These are phyloP conservation scores for Candidula unifasciata DNA, from an alignment of 2,888 invertebrate genomes.

Conservation along the genomic window DNA sequence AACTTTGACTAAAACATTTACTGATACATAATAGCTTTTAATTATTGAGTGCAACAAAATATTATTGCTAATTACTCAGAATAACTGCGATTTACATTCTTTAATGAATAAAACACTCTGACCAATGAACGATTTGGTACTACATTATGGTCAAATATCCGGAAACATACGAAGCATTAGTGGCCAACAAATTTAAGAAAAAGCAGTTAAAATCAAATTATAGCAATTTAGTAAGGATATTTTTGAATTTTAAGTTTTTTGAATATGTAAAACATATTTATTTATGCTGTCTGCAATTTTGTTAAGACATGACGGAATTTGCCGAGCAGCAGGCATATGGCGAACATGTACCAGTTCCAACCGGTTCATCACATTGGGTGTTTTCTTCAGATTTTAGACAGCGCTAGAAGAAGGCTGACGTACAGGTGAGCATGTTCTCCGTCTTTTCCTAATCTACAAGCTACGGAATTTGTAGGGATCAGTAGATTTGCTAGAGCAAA, in stretches of 20 bases:
- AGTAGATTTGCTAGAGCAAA: background rate
- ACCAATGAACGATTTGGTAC: conserved; percentile 33
- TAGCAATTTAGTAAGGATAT: background rate
- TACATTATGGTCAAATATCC: conserved; percentile 25
- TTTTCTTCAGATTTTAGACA: conserved; percentile 60
- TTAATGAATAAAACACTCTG: conserved; percentile 28
- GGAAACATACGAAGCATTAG: conserved; percentile 36
- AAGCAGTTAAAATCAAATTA: background rate
- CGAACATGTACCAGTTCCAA: conserved; percentile 76
- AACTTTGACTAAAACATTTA: background rate
- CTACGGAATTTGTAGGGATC: background rate
- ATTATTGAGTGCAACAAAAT: background rate
- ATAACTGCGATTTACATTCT: conserved; percentile 29
- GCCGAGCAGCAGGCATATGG: conserved; percentile 71
- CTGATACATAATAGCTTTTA: background rate
- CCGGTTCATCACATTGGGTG: conserved; percentile 74
- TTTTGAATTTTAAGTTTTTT: background rate
- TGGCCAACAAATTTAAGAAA: background rate
- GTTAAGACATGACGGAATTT: conserved; percentile 42
- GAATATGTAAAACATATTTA: background rate
- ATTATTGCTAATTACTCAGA: background rate
- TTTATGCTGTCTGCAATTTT: background rate
- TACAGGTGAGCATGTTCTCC: conserved; percentile 47
- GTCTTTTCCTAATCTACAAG: background rate
- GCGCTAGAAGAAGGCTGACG: conserved; percentile 40